Evolutionary conservation across 2,888 invertebrate genomes (phyloP), one percentile per base, ranked within the genome.

Genomic region (Ormyrus thymus): DNA sequence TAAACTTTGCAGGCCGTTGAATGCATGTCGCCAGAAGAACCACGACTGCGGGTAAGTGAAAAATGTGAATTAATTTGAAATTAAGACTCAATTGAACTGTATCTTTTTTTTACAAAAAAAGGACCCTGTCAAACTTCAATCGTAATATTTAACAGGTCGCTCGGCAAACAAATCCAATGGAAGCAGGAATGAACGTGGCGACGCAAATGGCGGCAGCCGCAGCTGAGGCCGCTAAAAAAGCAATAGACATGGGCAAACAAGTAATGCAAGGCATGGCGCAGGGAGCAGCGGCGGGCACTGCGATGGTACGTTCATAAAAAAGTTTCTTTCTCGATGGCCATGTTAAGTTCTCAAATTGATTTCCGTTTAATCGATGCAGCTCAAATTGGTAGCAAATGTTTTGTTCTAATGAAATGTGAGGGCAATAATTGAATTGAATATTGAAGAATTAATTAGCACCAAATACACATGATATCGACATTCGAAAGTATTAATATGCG

Each of bases 221-320:
- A 15, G 53, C 75, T 9, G n/a, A 66, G 7, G 61, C 75, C 45
- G 71, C 75, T 1, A 11, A 51, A 51, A 69, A 45, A 11, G 74
- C 58, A n/a, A 9, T 69, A 0, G 10, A 78, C 3, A 66, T 75
- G 55, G 75, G 74, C 10, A 48, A 65, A 13, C 46, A 65, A 46
- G 45, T 46, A 0, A 10, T 65, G 43, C 66, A 71, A n/a, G 46
- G 61, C 6, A 43, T 71, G n/a, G 61, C 75, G 10, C 51, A 66
- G 1, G 45, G 13, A 7, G 76, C 56, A 0, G 13, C 46, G n/a
- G 13, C 45, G 4, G 70, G 11, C 7, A 53, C 29, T n/a, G 43
- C 45, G 45, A 8, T 15, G 68, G 76, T 76, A 56, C 3, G 29
- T 29, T 29, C 3, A 29, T 29, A 29, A 29, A 1, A 29, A 29